These are phyloP conservation scores for Crioceris asparagi DNA, from an alignment of 2,888 invertebrate species.

Conservation along the genomic window DNA sequence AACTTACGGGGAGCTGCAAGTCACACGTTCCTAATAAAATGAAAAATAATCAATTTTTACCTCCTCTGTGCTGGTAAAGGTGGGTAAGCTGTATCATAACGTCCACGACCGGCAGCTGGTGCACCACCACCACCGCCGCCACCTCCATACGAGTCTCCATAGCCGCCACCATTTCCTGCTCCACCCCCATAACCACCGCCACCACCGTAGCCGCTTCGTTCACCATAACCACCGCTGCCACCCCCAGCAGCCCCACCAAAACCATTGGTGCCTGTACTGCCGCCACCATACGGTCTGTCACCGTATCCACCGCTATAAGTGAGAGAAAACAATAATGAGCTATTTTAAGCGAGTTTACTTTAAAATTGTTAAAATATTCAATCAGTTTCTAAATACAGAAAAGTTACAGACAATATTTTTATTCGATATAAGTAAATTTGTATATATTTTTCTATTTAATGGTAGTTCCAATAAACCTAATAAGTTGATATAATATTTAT, in stretches of 20 bases:
- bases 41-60: conserved; percentile 26
- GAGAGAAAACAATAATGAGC: too few species aligned
- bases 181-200: conserved; percentile 16
- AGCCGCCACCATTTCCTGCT: conserved; percentile 8
- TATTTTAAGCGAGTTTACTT: too few species aligned
- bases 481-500: too few species aligned
- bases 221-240: conserved; percentile 14
- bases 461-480: too few species aligned
- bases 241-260: conserved; percentile 12
- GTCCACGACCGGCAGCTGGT: conserved; percentile 16
- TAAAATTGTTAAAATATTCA: too few species aligned
- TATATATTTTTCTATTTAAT: too few species aligned
- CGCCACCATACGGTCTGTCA: conserved; percentile 15
- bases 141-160: conserved; percentile 13
- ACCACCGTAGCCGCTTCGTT: conserved; percentile 22
- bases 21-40: conserved; percentile 34
- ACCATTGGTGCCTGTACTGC: conserved; percentile 15
- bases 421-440: too few species aligned
- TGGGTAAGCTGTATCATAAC: conserved; percentile 23
- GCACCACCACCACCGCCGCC: conserved; percentile 5
- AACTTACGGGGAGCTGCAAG: too few species aligned
- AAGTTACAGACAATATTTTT: too few species aligned
- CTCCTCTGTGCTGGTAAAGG: conserved; percentile 23
- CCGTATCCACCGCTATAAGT: conserved; percentile 15
- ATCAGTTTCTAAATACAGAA: too few species aligned